These are phyloP conservation scores for Serranus cabrilla DNA, from an alignment of 2,797 vertebrate species.

Conservation along the genomic window DNA sequence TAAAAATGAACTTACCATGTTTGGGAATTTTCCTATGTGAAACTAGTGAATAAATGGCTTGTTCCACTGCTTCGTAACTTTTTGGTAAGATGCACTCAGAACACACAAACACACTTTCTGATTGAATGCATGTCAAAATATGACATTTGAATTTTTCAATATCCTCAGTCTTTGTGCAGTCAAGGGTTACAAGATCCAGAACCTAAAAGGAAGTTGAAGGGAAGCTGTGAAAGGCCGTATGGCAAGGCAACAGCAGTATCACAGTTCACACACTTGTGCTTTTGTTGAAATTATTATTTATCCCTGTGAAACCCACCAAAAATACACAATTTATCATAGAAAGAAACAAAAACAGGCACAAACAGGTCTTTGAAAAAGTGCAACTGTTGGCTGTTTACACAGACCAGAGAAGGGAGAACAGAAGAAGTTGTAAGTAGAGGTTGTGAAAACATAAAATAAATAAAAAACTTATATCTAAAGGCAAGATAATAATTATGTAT, in stretches of 20 bases:
- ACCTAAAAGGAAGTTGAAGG: conserved; percentile 55
- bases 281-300: too few species aligned
- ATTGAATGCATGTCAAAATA: conserved; percentile 73
- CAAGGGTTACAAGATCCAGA: conserved; percentile 66
- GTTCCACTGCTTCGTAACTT: conserved; percentile 79
- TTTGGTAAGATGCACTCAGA: conserved; percentile 77
- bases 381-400: too few species aligned
- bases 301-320: too few species aligned
- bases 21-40: conserved; percentile 59
- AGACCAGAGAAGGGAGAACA: too few species aligned
- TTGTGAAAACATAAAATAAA: too few species aligned
- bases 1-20: conserved; percentile 74
- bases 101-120: conserved; percentile 76
- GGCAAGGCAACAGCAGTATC: neutral
- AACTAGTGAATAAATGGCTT: conserved; percentile 65
- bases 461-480: too few species aligned
- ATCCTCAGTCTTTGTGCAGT: conserved; percentile 70
- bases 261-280: neutral
- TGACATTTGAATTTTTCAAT: conserved; percentile 65
- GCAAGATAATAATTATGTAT: too few species aligned
- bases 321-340: too few species aligned
- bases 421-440: too few species aligned
- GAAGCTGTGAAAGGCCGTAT: neutral
- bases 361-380: too few species aligned
- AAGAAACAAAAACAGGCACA: too few species aligned